Base-by-base conservation (phyloP, 1,140 invertebrate species). In the Propsilocerus akamusi region DNA sequence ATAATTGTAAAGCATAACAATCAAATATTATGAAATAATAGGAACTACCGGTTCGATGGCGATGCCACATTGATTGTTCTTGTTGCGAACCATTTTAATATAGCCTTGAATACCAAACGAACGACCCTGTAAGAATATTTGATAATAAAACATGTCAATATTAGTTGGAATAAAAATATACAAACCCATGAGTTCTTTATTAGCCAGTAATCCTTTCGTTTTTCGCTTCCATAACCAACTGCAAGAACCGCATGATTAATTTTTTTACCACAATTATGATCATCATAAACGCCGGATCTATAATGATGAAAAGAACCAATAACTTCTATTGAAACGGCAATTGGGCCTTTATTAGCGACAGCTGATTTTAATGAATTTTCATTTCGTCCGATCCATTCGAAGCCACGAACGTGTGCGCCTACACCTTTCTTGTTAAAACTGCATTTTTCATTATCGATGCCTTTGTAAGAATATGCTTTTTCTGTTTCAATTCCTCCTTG, bases 151-250 rank as follows among this genome's bases (percentile, higher is more conserved):
- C n/a, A n/a, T n/a, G n/a, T n/a, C n/a, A n/a, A n/a, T n/a, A n/a
- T n/a, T n/a, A n/a, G n/a, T n/a, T n/a, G n/a, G n/a, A n/a, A n/a
- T n/a, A n/a, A n/a, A n/a, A n/a, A n/a, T n/a, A n/a, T n/a, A n/a
- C n/a, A n/a, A n/a, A n/a, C n/a, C 70, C 70, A 73, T 0, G 62
- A 67, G 62, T 82, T 83, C 59, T 82, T 82, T 10, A 83, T 68
- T 22, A 81, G 58, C 78, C 78, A 82, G 58, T 79, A 83, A 50
- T 76, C 69, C 37, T 66, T 57, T 32, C 68, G 70, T 23, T 58
- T 54, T 26, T 72, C 69, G 4, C 75, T 75, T n/a, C 86, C 87
- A 64, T 87, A 92, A 41, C 34, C 34, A 41, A 41, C 34, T 20
- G 22, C 2, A 17, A n/a, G 20, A 12, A 37, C 32, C 14, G 32